Evolutionary conservation across 2,113 vertebrate genomes (phyloP).

Genomic region (Condylura cristata): DNA sequence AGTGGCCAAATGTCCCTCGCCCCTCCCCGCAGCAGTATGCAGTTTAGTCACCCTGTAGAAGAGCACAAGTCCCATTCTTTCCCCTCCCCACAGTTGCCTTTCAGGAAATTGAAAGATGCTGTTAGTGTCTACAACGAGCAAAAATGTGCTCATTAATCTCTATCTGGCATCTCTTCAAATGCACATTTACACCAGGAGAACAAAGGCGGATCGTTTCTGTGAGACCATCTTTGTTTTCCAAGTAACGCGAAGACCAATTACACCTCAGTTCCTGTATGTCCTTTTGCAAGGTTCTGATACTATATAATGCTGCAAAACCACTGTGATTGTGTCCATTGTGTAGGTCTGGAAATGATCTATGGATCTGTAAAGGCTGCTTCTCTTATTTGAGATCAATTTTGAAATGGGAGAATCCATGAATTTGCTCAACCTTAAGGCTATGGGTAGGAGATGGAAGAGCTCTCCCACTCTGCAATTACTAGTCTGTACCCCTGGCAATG

Average conservation of each 20-base stretch:
- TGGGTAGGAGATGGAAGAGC: not conserved
- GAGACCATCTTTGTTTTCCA: not conserved
- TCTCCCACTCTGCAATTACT: not conserved
- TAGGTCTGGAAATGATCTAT: slow-evolving; percentile 18
- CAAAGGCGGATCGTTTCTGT: not conserved
- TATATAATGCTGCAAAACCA: not conserved
- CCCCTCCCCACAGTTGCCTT: not conserved
- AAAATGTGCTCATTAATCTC: not conserved
- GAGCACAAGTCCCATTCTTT: not conserved
- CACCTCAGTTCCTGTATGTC: not conserved
- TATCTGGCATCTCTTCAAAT: not conserved
- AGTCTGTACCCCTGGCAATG: not conserved
- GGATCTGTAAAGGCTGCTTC: not conserved
- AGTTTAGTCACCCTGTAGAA: not conserved
- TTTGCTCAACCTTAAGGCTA: not conserved
- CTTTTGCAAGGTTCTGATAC: not conserved
- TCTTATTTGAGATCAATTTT: slow-evolving; percentile 28
- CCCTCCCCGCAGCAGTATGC: not conserved
- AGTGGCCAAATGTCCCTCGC: not conserved
- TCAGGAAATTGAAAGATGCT: not conserved
- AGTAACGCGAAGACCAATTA: not conserved
- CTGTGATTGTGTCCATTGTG: not conserved
- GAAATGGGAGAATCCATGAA: not conserved
- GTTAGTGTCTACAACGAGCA: not conserved
- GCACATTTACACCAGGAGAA: not conserved